Evolutionary conservation across 2,113 vertebrate genomes (phyloP).

Genomic region (Megalops atlanticus): DNA sequence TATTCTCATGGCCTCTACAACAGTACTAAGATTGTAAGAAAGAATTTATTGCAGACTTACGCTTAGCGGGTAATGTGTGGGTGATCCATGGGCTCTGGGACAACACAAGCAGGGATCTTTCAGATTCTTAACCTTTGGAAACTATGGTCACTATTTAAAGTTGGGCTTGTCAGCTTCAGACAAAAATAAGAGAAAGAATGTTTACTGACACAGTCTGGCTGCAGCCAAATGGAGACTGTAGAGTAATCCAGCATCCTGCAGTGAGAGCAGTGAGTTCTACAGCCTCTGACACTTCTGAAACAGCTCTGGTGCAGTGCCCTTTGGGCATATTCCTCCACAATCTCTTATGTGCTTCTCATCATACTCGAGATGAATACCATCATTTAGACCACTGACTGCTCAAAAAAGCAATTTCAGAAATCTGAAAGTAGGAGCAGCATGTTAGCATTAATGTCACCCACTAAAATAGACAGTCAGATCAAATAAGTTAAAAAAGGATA

Average conservation of each 20-base stretch:
- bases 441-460: background rate
- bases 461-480: background rate
- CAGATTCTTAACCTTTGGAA: background rate
- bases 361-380: background rate
- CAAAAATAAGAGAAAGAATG: background rate
- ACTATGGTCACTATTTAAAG: conserved; percentile 1
- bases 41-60: background rate
- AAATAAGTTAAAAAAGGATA: background rate
- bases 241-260: conserved; percentile 18
- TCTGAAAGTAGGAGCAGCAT: background rate
- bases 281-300: conserved; percentile 1
- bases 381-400: background rate
- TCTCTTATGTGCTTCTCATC: background rate
- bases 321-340: background rate
- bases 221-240: conserved; percentile 28
- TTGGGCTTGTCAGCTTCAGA: background rate
- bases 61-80: background rate
- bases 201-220: conserved; percentile 17
- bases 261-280: conserved; percentile 12
- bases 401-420: background rate
- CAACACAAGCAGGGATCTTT: background rate
- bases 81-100: background rate
- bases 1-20: background rate
- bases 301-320: background rate
- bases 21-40: background rate